A percentile compares a stretch with the other conserved stretches of the same genome.
These are phyloP conservation scores for Drosophila tsacasi DNA, from an alignment of 1,140 invertebrate genomes.

Conservation along the genomic window DNA sequence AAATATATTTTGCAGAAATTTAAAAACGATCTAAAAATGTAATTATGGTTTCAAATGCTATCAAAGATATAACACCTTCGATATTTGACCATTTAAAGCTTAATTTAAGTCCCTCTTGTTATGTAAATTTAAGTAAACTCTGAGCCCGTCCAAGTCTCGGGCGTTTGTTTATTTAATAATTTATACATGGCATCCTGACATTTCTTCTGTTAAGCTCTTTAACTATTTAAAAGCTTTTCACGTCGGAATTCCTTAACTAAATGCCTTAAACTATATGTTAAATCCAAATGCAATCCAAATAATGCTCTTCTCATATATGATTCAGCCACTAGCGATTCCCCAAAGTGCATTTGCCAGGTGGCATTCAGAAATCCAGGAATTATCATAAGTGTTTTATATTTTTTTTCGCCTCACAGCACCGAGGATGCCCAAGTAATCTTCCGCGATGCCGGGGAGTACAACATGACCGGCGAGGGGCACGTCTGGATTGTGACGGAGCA, in stretches of 20 bases:
- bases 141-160: not conserved
- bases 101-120: no score
- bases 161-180: not conserved
- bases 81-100: no score
- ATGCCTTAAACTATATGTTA: not conserved
- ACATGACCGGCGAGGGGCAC: slow-evolving; percentile 96
- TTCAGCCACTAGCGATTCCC: not conserved
- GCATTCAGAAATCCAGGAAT: not conserved
- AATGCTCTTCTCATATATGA: not conserved
- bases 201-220: not conserved
- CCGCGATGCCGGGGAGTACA: slow-evolving; percentile 92
- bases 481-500: slow-evolving; percentile 99
- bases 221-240: not conserved
- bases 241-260: not conserved
- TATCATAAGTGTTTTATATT: slow-evolving; percentile 10
- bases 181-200: not conserved
- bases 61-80: no score
- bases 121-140: not conserved
- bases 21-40: not conserved
- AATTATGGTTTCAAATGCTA: not conserved
- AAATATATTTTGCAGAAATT: no score
- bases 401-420: slow-evolving; percentile 87
- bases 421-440: slow-evolving; percentile 96
- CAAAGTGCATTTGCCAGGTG: not conserved
- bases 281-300: not conserved